Percentiles rank a stretch among this genome's conserved stretches.
Evolutionary conservation across 2,888 invertebrate genomes (phyloP).

Genomic region (Papilio elwesi): DNA sequence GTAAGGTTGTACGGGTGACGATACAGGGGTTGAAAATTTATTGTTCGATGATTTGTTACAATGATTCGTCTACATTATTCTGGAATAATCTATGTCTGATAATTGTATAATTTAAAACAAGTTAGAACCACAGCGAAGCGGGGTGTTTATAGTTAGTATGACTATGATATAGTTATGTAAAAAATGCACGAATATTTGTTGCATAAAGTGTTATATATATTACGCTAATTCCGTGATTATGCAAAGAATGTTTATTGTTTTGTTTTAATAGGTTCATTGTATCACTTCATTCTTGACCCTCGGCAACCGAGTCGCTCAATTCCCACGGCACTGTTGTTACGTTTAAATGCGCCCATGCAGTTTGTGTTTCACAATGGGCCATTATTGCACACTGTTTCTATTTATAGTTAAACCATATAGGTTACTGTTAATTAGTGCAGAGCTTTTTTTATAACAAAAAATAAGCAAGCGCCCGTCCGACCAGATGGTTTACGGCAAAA

Average conservation of each 20-base stretch:
- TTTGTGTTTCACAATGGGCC: constrained; percentile 56
- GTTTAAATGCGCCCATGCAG: constrained; percentile 48
- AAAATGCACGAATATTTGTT: constrained; percentile 12
- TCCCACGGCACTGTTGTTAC: constrained; percentile 58
- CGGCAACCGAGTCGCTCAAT: constrained; percentile 52
- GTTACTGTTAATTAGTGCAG: constrained; percentile 33
- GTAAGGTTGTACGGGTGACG: no score
- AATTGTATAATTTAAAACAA: no score
- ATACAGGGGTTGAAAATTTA: no score
- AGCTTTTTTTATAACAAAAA: background rate
- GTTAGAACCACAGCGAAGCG: no score
- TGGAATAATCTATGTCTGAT: no score
- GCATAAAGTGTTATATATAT: constrained; percentile 29
- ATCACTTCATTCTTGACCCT: constrained; percentile 48
- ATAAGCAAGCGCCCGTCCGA: background rate
- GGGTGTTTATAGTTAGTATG: no score
- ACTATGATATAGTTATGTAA: constrained; percentile 22
- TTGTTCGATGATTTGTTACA: no score
- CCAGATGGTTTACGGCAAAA: no score
- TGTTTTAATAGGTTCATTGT: constrained; percentile 24
- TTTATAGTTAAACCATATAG: constrained; percentile 45
- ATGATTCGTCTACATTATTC: no score
- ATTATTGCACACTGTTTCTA: constrained; percentile 51
- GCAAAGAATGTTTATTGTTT: constrained; percentile 34
- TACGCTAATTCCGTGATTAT: constrained; percentile 35